Evolutionary conservation across 2,113 vertebrate genomes (phyloP).

Genomic region (Gambusia holbrooki): DNA sequence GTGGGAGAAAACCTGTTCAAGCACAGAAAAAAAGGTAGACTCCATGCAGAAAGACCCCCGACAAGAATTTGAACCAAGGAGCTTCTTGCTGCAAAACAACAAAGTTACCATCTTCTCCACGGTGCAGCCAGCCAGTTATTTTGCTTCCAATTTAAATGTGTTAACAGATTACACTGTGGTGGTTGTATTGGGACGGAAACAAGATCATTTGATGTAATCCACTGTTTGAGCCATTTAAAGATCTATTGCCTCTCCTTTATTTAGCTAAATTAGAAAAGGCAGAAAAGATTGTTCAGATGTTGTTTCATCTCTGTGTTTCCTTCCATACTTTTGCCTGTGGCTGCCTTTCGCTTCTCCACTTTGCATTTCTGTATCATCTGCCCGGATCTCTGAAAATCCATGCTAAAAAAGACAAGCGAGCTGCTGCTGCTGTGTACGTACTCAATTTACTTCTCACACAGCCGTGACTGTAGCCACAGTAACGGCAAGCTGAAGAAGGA

Average conservation of each 20-base stretch:
- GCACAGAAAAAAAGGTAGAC: too few species aligned
- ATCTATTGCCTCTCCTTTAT: conserved; percentile 31
- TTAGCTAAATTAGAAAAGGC: conserved; percentile 69
- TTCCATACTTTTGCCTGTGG: conserved; percentile 17
- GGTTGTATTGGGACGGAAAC: neutral
- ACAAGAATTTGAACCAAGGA: too few species aligned
- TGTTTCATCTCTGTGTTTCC: conserved; percentile 40
- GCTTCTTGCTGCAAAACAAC: too few species aligned
- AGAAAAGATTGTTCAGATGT: conserved; percentile 29
- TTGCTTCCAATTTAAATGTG: conserved; percentile 66
- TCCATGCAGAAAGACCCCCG: too few species aligned
- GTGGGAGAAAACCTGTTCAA: too few species aligned
- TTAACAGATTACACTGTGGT: conserved; percentile 61
- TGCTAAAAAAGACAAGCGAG: conserved; percentile 45
- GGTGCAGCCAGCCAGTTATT: conserved; percentile 38
- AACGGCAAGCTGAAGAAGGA: conserved; percentile 50
- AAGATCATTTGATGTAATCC: conserved; percentile 61
- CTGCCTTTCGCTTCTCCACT: neutral
- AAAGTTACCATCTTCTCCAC: conserved; percentile 4
- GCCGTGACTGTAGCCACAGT: conserved; percentile 68
- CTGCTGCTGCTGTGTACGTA: conserved; percentile 36
- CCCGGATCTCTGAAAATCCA: conserved; percentile 30
- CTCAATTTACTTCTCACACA: conserved; percentile 32
- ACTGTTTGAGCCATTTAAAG: conserved; percentile 44
- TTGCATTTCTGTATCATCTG: conserved; percentile 5